phyloP scores from a whole-genome alignment of 30 jellyfish, hydroid and myxozoan genomes.

The Chrysaora quinquecirrha region DNA sequence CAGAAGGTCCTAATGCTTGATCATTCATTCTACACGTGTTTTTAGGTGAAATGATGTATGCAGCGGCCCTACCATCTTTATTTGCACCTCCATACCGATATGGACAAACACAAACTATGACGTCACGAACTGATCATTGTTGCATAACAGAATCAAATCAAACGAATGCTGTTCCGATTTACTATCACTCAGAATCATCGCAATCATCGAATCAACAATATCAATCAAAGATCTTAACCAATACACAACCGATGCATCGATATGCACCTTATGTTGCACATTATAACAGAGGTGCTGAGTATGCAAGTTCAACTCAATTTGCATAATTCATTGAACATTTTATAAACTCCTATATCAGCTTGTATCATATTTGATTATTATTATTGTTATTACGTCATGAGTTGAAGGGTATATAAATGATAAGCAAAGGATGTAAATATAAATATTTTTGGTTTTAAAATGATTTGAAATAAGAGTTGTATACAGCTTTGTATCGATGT shows the following conservation, averaged over 20 bases:
- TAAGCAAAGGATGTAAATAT: too few relatives aligned
- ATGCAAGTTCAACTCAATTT: conserved; percentile 42
- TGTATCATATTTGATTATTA: too few relatives aligned
- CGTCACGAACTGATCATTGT: conserved; percentile 50
- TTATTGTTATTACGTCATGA: too few relatives aligned
- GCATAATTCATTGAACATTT: not conserved
- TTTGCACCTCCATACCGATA: conserved; percentile 39
- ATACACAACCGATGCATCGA: conserved; percentile 42
- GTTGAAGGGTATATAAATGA: too few relatives aligned
- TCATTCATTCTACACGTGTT: not conserved
- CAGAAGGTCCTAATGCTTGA: too few relatives aligned
- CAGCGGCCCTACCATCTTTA: conserved; percentile 37
- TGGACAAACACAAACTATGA: conserved; percentile 39
- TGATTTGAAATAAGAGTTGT: too few relatives aligned
- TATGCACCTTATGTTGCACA: conserved; percentile 57
- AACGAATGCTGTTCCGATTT: conserved; percentile 47
- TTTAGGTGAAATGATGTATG: conserved; percentile 54
- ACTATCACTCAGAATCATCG: conserved; percentile 66
- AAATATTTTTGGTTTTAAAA: too few relatives aligned
- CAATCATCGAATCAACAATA: conserved; percentile 27
- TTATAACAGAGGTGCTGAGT: conserved; percentile 36
- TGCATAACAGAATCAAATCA: conserved; percentile 42
- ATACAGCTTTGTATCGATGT: too few relatives aligned
- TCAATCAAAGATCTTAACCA: conserved; percentile 50
- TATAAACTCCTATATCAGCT: too few relatives aligned